Conservation (phyloP, 2,113 vertebrate species). For the Phrynosoma platyrhinos region DNA sequence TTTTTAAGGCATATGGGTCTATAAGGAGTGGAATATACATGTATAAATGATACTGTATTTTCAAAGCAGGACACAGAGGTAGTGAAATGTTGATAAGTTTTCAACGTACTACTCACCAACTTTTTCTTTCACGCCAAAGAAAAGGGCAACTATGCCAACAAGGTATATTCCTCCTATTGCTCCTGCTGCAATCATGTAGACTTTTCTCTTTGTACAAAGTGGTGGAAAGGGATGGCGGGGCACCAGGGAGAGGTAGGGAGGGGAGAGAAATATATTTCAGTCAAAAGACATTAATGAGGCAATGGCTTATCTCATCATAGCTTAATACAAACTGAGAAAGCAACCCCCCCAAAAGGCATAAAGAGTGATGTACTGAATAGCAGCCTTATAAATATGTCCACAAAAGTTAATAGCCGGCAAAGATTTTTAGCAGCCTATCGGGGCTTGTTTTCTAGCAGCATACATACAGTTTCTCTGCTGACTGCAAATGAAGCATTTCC, state of each 20-base stretch:
- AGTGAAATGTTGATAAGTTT: background rate
- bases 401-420: background rate
- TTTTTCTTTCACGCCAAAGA: slow-evolving; percentile 91
- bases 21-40: slow-evolving; percentile 40
- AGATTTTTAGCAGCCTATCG: background rate
- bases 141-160: slow-evolving; percentile 86
- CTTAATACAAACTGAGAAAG: no score
- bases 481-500: background rate
- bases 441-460: background rate
- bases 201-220: slow-evolving; percentile 79
- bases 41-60: slow-evolving; percentile 44
- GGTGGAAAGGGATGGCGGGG: background rate
- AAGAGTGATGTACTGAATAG: background rate
- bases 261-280: background rate
- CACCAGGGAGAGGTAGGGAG: background rate
- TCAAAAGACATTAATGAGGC: background rate
- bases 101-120: slow-evolving; percentile 81
- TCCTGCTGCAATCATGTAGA: slow-evolving; percentile 91
- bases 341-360: no score
- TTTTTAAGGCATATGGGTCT: slow-evolving; percentile 84
- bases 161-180: slow-evolving; percentile 88
- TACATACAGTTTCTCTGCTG: background rate
- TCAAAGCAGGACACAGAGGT: slow-evolving; percentile 29
- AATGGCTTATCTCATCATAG: background rate
- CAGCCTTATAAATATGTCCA: background rate